Base-by-base conservation (phyloP, 2,113 vertebrate genomes). In the Pelvicachromis taeniatus region DNA sequence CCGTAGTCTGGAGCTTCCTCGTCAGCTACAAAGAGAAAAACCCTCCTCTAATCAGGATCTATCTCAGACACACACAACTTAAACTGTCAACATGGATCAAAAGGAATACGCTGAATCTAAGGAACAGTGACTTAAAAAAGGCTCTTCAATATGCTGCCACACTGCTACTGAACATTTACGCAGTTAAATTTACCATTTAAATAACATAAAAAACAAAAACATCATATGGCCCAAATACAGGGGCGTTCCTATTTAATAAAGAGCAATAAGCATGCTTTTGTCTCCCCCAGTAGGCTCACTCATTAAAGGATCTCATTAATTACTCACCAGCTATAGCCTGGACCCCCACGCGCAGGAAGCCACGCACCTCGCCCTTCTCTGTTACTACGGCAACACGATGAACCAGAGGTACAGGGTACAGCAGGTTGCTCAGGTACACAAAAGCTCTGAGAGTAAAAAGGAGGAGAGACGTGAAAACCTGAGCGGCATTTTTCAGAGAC, bases 1-100 rank as follows among this genome's bases (percentile, higher is more conserved):
- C 99, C 99, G 81, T 99, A 99, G 96, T 99, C 99, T 73, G 99
- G 99, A 58, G 99, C 99, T 93, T 99, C 99, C 89, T 99, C 99
- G 53, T 99, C 99, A 87, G 96, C 99, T 99, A 85, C 82, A 93
- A 31, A 86, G 58, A 53, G 14, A 80, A 55, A 93, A 82, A 78
- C 16, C 77, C 73, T n/a, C 63, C 42, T 89, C 53, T 86, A 48
- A 86, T 91, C 84, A 87, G 82, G 21, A 86, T 79, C 78, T n/a
- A 88, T 87, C 54, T 55, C 29, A 73, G 33, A 84, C 35, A 35
- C 54, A 52, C 23, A 33, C 17, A 48, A 87, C 79, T 75, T 42
- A 17, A 82, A 83, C 54, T 45, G 63, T 63, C 82, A 63, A 17
- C 73, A 50, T 17, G 17, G 16, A 77, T 92, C 55, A 88, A 88